These are phyloP conservation scores for Eupsilia transversa DNA, from an alignment of 2,888 invertebrate species.

Conservation along the genomic window DNA sequence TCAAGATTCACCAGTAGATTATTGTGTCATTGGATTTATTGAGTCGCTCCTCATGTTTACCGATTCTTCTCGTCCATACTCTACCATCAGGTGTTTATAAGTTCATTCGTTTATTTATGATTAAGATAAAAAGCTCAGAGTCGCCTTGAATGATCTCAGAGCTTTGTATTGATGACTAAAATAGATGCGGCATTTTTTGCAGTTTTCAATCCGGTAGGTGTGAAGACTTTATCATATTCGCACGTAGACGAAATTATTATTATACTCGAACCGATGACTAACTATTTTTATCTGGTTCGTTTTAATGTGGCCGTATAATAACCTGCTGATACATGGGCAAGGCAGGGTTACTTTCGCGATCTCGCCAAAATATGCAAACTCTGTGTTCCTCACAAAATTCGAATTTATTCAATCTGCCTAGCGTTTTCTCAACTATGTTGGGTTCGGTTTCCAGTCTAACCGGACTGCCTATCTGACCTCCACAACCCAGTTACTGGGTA, in stretches of 20 bases:
- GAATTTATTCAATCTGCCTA: too few relatives aligned
- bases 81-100: conserved; percentile 14
- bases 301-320: neutral
- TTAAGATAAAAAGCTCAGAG: conserved; percentile 32
- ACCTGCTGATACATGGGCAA: neutral
- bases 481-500: too few relatives aligned
- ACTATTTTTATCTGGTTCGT: neutral
- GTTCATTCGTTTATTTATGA: conserved; percentile 38
- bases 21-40: conserved; percentile 68
- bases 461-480: too few relatives aligned
- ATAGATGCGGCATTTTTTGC: conserved; percentile 41
- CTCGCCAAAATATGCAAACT: neutral
- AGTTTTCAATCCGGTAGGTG: conserved; percentile 20
- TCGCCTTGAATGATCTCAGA: conserved; percentile 33
- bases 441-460: too few relatives aligned
- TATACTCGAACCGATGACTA: neutral
- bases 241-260: neutral
- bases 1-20: conserved; percentile 64
- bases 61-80: conserved; percentile 16
- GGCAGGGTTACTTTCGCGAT: neutral
- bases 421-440: too few relatives aligned
- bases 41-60: conserved; percentile 58
- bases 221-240: conserved; percentile 9
- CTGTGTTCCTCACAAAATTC: neutral
- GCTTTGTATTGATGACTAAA: conserved; percentile 30